Percentiles rank a stretch among this genome's conserved stretches.
phyloP scores from a whole-genome alignment of 1,140 invertebrate species.

The Meloidogyne exigua region DNA sequence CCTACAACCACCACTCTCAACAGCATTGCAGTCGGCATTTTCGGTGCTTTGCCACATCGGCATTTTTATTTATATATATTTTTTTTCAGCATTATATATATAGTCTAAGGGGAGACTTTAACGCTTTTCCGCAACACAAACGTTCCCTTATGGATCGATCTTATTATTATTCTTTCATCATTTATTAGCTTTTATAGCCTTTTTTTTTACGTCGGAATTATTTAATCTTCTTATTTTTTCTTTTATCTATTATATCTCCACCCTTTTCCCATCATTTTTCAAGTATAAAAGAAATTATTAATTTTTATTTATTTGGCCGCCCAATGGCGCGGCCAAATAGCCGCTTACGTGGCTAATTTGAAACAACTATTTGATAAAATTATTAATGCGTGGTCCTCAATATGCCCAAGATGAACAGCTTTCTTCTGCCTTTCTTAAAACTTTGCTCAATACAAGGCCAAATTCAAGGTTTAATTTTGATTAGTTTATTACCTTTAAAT shows the following conservation, averaged over 20 bases:
- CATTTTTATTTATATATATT: background rate
- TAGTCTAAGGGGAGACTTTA: background rate
- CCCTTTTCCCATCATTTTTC: background rate
- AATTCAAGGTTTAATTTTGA: background rate
- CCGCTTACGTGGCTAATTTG: background rate
- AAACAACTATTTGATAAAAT: background rate
- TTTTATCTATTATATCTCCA: too few relatives aligned
- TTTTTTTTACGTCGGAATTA: background rate
- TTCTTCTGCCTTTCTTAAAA: background rate
- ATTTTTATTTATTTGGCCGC: background rate
- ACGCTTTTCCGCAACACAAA: conserved; percentile 1
- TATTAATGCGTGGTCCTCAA: background rate
- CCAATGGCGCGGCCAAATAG: conserved; percentile 1
- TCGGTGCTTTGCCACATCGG: background rate
- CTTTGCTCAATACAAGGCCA: background rate
- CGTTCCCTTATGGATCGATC: background rate
- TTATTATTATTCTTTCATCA: background rate
- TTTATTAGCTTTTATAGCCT: background rate
- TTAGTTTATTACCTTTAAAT: background rate
- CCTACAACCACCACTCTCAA: background rate
- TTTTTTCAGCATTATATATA: background rate
- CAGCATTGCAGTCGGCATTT: background rate
- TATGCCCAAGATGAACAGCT: background rate
- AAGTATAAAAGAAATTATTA: background rate
- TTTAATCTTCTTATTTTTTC: background rate